A percentile compares a stretch with the other conserved stretches of the same genome.
phyloP scores from a whole-genome alignment of 2,888 invertebrate species.

The Geotrupes spiniger region DNA sequence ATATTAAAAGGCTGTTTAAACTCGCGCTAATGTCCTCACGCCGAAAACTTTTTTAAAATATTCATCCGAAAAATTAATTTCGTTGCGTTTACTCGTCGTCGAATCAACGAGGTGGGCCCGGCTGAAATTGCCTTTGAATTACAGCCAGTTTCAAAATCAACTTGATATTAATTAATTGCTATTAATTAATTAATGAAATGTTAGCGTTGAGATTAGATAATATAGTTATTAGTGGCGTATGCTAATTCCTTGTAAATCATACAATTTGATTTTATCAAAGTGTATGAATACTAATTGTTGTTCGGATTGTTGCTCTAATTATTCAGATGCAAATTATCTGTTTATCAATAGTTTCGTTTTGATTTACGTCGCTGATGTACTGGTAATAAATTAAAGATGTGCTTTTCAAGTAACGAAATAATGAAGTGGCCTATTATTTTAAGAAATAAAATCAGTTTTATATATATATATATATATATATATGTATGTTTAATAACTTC shows the following conservation, averaged over 20 bases:
- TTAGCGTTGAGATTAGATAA: constrained; percentile 46
- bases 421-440: too few species aligned
- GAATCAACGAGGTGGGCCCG: neutral
- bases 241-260: constrained; percentile 52
- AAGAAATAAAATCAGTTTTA: too few species aligned
- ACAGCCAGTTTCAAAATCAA: constrained; percentile 13
- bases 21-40: constrained; percentile 37
- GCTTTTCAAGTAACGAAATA: too few species aligned
- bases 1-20: constrained; percentile 37
- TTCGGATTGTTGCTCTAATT: constrained; percentile 28
- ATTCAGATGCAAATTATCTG: constrained; percentile 24
- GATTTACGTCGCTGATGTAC: constrained; percentile 14
- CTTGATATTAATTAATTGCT: constrained; percentile 39
- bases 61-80: constrained; percentile 33
- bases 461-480: too few species aligned
- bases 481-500: too few species aligned
- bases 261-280: constrained; percentile 45
- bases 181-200: constrained; percentile 46
- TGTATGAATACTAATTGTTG: constrained; percentile 42
- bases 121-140: neutral
- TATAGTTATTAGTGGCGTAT: constrained; percentile 47
- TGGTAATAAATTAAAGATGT: neutral
- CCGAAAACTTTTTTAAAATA: constrained; percentile 28
- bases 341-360: constrained; percentile 22
- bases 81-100: constrained; percentile 15